phyloP scores from a whole-genome alignment of 2,113 vertebrate genomes.

The Galemys pyrenaicus region DNA sequence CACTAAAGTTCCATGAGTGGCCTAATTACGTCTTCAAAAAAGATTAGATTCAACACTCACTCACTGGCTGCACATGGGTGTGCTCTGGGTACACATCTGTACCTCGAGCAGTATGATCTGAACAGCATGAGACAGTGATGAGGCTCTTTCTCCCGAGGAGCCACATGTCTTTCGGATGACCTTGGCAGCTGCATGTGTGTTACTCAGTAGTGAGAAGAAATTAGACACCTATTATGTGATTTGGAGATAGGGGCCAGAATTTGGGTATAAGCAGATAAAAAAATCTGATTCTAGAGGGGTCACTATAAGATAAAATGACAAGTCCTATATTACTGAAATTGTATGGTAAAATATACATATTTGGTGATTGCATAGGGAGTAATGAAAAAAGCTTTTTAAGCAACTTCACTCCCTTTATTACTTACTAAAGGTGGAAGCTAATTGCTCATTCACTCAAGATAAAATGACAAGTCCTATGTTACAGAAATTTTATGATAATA shows the following conservation, averaged over 20 bases:
- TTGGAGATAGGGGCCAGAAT: neutral
- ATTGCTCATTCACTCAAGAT: neutral
- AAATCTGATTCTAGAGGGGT: neutral
- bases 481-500: neutral
- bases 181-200: neutral
- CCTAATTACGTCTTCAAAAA: neutral
- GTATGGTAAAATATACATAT: neutral
- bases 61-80: neutral
- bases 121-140: neutral
- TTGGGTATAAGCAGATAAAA: neutral
- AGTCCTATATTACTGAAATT: neutral
- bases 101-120: neutral
- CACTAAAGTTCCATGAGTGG: neutral
- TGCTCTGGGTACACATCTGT: neutral
- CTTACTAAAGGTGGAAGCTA: neutral
- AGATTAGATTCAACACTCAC: neutral
- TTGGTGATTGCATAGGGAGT: neutral
- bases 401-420: neutral
- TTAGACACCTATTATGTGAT: neutral
- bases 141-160: neutral
- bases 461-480: neutral
- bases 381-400: neutral
- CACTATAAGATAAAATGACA: neutral
- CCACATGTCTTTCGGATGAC: neutral
- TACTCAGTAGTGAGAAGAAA: neutral